A percentile compares a stretch with the other conserved stretches of the same genome.
Evolutionary conservation across 2,113 vertebrate species (phyloP).

Genomic region (Scomber japonicus): DNA sequence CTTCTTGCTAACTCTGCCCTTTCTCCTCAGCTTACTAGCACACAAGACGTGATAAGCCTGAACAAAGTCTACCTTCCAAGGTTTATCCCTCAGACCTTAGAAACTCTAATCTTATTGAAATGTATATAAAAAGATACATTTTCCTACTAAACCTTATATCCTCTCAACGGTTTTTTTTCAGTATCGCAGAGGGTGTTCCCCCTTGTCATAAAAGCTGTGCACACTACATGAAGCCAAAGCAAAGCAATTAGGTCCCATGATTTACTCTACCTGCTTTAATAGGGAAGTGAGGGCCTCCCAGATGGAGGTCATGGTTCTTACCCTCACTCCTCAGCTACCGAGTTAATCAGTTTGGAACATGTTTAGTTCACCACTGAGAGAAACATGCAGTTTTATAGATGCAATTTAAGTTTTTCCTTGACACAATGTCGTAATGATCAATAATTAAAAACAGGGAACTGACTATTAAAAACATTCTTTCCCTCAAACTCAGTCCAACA

Average conservation of each 20-base stretch:
- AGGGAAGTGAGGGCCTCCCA: constrained; percentile 69
- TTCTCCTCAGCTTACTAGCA: constrained; percentile 37
- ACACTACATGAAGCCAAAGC: constrained; percentile 56
- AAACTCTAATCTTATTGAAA: constrained; percentile 36
- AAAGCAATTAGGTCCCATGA: constrained; percentile 79
- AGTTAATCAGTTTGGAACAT: constrained; percentile 73
- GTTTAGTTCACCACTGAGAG: constrained; percentile 26
- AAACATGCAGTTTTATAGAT: constrained; percentile 37
- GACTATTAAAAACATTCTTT: constrained; percentile 45
- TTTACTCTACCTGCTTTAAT: constrained; percentile 78
- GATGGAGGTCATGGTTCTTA: constrained; percentile 71
- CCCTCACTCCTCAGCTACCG: constrained; percentile 65
- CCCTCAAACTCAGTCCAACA: not conserved
- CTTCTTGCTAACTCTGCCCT: constrained; percentile 49
- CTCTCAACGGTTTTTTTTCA: constrained; percentile 7
- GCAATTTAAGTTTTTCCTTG: constrained; percentile 48
- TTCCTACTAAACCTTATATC: not conserved
- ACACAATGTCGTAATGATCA: constrained; percentile 38
- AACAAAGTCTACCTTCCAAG: constrained; percentile 72
- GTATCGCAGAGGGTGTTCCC: constrained; percentile 20
- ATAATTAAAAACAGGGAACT: constrained; percentile 38
- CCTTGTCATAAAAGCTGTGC: constrained; percentile 46
- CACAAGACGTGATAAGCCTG: constrained; percentile 68
- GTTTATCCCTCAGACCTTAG: constrained; percentile 45
- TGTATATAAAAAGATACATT: constrained; percentile 34